These are phyloP conservation scores for Epistrophe eligans DNA, from an alignment of 2,888 invertebrate species.

Conservation along the genomic window DNA sequence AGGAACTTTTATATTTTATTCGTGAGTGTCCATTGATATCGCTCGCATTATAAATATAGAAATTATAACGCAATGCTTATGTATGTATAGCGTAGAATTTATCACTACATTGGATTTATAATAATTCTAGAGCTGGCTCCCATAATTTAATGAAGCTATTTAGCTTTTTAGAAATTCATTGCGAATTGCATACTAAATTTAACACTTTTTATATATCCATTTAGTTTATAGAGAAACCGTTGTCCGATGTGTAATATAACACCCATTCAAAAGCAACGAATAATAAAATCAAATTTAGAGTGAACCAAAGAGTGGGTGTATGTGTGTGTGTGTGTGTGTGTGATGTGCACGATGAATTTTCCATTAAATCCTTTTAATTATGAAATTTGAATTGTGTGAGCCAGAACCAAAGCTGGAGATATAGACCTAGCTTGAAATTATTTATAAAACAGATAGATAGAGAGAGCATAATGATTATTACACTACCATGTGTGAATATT, in stretches of 20 bases:
- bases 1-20: neutral
- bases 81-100: neutral
- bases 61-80: neutral
- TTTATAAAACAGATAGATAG: constrained; percentile 13
- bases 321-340: neutral
- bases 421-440: constrained; percentile 10
- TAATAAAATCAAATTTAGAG: constrained; percentile 10
- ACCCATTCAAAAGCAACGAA: neutral
- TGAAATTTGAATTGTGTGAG: constrained; percentile 14
- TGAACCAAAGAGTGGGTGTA: neutral
- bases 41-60: neutral
- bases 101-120: constrained; percentile 2
- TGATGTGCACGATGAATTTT: constrained; percentile 23
- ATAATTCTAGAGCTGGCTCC: neutral
- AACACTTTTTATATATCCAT: neutral
- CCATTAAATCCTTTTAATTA: constrained; percentile 39
- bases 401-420: neutral
- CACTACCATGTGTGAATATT: constrained; percentile 23
- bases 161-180: constrained; percentile 23
- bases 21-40: neutral
- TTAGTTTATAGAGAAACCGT: neutral
- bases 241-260: neutral
- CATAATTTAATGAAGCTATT: neutral
- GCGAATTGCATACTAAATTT: constrained; percentile 34
- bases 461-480: constrained; percentile 6